A percentile compares a stretch with the other conserved stretches of the same genome.
Conservation (phyloP, 2,888 invertebrate species). For the Anthrax anthrax region DNA sequence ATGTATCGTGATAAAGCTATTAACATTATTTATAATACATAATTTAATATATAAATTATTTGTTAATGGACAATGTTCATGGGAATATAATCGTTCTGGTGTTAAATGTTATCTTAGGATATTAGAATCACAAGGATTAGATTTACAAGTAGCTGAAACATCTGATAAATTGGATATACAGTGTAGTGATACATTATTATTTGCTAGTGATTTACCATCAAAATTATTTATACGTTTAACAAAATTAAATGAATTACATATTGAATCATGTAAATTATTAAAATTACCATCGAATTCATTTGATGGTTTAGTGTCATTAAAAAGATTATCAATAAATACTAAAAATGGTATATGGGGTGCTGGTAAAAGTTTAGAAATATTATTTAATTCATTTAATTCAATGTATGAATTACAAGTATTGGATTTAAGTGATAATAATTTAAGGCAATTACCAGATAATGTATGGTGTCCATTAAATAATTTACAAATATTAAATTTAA, state of each 20-base stretch:
- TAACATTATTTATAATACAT: not conserved
- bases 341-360: slow-evolving; percentile 68
- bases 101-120: slow-evolving; percentile 32
- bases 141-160: slow-evolving; percentile 45
- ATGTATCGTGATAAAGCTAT: not conserved
- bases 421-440: slow-evolving; percentile 71
- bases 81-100: slow-evolving; percentile 33
- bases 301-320: slow-evolving; percentile 63
- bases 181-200: slow-evolving; percentile 62
- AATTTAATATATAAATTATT: not conserved
- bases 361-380: slow-evolving; percentile 58
- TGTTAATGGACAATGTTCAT: slow-evolving; percentile 25
- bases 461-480: slow-evolving; percentile 66
- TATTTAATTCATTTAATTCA: slow-evolving; percentile 55
- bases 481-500: slow-evolving; percentile 69
- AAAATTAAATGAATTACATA: slow-evolving; percentile 57
- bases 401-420: slow-evolving; percentile 64
- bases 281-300: slow-evolving; percentile 63
- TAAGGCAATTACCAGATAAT: slow-evolving; percentile 63
- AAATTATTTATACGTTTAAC: slow-evolving; percentile 58
- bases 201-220: slow-evolving; percentile 58
- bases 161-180: slow-evolving; percentile 57
- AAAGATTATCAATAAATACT: slow-evolving; percentile 62
- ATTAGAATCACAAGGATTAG: slow-evolving; percentile 24
- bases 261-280: slow-evolving; percentile 68